Evolutionary conservation across 2,797 vertebrate genomes (phyloP), one percentile per base, ranked within the genome.

Genomic region (Heteromormyrus szaboi): DNA sequence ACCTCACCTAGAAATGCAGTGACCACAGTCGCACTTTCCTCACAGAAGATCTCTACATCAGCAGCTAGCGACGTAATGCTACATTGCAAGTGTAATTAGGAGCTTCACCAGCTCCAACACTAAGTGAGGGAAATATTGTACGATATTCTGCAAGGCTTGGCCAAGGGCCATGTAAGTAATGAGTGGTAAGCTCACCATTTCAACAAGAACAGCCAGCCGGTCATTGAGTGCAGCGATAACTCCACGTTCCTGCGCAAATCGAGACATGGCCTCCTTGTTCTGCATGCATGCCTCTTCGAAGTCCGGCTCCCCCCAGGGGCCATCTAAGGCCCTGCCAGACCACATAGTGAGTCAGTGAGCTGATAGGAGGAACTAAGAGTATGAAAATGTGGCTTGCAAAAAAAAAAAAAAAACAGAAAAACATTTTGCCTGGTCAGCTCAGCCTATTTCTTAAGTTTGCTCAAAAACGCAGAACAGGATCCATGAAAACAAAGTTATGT

Each of bases 201-300:
- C 91, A 89, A 96, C 95, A 8, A 96, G 92, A 41, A 89, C 89
- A 33, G 93, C 94, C 92, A 96, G 94, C 33, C 96, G 94, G 90
- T 96, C 93, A 4, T 96, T 96, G 53, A 96, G 95, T 72, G 91
- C 85, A 2, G 95, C 93, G 2, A 96, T 95, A 90, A 92, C 1
- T n/a, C 81, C 87, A 65, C 94, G 93, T 37, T 96, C 96, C 56
- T 94, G 92, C 51, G 89, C 91, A 86, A 95, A 95, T 14, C 88
- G 93, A 53, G 44, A 90, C 90, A 94, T 91, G 53, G 93, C 92
- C 17, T 94, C 93, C 88, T 93, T 93, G 92, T 93, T 95, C 51
- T 95, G 91, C 4, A 51, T 86, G 53, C 90, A 94, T 85, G 94
- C 93, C 85, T 93, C 93, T 11, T 68, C 91, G 83, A 96, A 96